These are phyloP conservation scores for Lampropteryx suffumata DNA, from an alignment of 2,888 invertebrate species.

Conservation along the genomic window DNA sequence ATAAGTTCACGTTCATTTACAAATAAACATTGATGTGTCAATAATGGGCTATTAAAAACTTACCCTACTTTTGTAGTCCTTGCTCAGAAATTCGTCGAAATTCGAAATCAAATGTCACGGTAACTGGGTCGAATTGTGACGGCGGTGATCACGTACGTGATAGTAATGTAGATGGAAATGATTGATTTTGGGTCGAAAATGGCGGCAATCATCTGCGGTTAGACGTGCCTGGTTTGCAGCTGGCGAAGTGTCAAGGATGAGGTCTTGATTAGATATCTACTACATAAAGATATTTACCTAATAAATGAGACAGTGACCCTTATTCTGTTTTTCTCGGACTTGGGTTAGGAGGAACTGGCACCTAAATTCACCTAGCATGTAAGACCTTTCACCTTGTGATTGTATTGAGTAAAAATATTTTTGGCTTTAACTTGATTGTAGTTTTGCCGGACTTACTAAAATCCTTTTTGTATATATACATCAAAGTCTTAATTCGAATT, in stretches of 20 bases:
- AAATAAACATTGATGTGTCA: conserved; percentile 33
- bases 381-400: too few species aligned
- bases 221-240: conserved; percentile 48
- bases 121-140: conserved; percentile 54
- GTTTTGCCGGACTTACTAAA: too few species aligned
- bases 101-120: conserved; percentile 52
- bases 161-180: conserved; percentile 52
- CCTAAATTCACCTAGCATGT: too few species aligned
- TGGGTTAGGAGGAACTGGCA: too few species aligned
- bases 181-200: conserved; percentile 55
- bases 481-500: too few species aligned
- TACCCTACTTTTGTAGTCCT: conserved; percentile 39
- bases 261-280: conserved; percentile 40
- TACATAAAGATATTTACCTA: too few species aligned
- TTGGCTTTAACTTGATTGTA: too few species aligned
- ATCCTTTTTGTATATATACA: too few species aligned
- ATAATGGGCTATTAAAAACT: conserved; percentile 31
- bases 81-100: conserved; percentile 47
- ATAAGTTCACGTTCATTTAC: conserved; percentile 11
- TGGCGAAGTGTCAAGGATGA: conserved; percentile 57
- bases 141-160: conserved; percentile 56
- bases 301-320: too few species aligned
- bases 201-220: conserved; percentile 47
- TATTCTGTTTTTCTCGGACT: too few species aligned
- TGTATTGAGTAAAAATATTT: too few species aligned